Conservation (phyloP, 2,888 invertebrate genomes). For the Brachyopa scutellaris region DNA sequence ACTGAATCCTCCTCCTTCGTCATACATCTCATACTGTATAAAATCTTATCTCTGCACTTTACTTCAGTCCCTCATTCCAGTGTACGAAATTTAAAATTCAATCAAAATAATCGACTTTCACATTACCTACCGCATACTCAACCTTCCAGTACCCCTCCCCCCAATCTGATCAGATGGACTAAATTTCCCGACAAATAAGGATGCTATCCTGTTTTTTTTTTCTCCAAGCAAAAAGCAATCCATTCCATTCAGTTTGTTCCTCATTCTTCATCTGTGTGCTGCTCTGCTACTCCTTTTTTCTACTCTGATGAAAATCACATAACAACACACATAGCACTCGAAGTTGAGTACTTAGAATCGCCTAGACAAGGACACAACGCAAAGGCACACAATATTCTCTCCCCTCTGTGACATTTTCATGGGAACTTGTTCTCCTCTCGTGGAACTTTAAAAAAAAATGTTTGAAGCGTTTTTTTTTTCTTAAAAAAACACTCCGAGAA, state of each 20-base stretch:
- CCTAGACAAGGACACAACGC: conserved; percentile 17
- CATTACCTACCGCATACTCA: conserved; percentile 28
- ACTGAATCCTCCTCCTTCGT: no score
- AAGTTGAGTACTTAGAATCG: conserved; percentile 22
- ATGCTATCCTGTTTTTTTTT: background rate
- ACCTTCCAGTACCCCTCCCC: background rate
- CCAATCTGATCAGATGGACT: background rate
- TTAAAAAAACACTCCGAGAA: no score
- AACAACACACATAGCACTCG: no score
- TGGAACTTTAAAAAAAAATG: conserved; percentile 43
- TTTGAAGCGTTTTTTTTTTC: conserved; percentile 52
- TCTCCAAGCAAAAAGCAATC: conserved; percentile 42
- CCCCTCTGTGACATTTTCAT: conserved; percentile 39
- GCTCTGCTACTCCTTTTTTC: conserved; percentile 10
- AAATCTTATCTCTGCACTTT: background rate
- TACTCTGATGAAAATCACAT: conserved; percentile 19
- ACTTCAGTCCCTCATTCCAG: no score
- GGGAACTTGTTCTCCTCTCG: conserved; percentile 36
- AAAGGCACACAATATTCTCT: no score
- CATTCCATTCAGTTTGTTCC: conserved; percentile 51
- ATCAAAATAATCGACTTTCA: conserved; percentile 60
- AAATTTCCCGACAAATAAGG: background rate
- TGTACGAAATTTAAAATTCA: conserved; percentile 62
- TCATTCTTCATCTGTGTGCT: background rate
- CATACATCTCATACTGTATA: no score